Base-by-base conservation (phyloP, 2,888 invertebrate genomes). In the Hedya salicella region DNA sequence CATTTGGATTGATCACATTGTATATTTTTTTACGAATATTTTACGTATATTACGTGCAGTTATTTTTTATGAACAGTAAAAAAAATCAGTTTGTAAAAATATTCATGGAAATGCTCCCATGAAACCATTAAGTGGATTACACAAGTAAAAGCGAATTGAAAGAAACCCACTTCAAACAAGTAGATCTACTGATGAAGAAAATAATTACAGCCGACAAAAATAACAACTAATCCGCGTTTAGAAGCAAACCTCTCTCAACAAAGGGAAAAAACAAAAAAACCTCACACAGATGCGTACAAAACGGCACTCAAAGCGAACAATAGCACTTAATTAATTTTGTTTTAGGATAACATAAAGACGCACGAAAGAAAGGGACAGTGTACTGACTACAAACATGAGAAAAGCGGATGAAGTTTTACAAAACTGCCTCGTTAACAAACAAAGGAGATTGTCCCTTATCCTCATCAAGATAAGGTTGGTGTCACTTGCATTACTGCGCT, bases 241-340 rank as follows among this genome's bases (percentile, higher is more conserved):
- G 54, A 64, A 57, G 57, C 59, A 65, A 49, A 68, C 54, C 44
- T 57, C 42, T 52, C 56, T 63, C 70, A 68, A 69, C 69, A 68
- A 68, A 68, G 61, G 68, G 59, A 66, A 68, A 68, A 69, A 68
- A 66, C 49, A 62, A 78, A 75, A 32, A 78, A 74, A 62, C 73
- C 71, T 69, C 75, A 71, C 71, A 66, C 74, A 73, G 72, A 76
- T 73, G 76, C 81, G 78, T 79, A 82, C 81, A 84, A 84, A 86
- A 79, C 77, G 79, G 74, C 77, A 72, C 78, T 81, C 80, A 77
- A 75, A 80, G 73, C 73, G 78, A 84, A 87, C 85, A 87, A 86
- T 81, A 76, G 77, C 79, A 83, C 85, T 85, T 87, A 88, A 89
- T 89, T 89, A 89, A 89, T 87, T 89, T 88, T 85, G 86, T 85